Conservation (phyloP, 2,113 vertebrate genomes). For the Apteryx mantelli region DNA sequence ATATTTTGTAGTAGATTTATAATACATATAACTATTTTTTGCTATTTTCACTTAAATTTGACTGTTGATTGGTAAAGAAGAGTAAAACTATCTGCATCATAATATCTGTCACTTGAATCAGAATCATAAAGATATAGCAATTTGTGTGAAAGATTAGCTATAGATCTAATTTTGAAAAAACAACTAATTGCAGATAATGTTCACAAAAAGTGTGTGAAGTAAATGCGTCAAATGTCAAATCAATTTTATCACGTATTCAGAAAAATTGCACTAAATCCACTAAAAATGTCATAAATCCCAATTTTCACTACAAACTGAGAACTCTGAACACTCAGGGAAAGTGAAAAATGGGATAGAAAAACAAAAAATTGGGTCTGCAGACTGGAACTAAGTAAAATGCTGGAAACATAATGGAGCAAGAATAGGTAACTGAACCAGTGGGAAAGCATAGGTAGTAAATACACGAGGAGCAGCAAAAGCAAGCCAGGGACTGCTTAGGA, state of each 20-base stretch:
- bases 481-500: not conserved
- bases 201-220: not conserved
- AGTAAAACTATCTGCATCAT: not conserved
- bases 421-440: not conserved
- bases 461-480: not conserved
- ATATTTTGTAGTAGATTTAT: not conserved
- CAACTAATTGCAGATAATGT: not conserved
- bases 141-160: fast-evolving
- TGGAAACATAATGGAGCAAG: not conserved
- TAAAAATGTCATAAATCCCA: not conserved
- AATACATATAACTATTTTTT: not conserved
- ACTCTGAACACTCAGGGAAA: not conserved
- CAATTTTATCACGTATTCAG: not conserved
- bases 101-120: not conserved
- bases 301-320: not conserved
- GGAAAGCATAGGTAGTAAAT: not conserved
- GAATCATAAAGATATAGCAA: not conserved
- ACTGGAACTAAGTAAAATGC: not conserved
- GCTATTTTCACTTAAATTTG: not conserved
- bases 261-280: not conserved
- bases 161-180: not conserved
- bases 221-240: not conserved
- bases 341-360: not conserved
- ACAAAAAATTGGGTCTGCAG: not conserved
- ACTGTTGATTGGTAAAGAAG: not conserved